Conservation (phyloP, 2,113 vertebrate genomes). For the Toxostoma redivivum region DNA sequence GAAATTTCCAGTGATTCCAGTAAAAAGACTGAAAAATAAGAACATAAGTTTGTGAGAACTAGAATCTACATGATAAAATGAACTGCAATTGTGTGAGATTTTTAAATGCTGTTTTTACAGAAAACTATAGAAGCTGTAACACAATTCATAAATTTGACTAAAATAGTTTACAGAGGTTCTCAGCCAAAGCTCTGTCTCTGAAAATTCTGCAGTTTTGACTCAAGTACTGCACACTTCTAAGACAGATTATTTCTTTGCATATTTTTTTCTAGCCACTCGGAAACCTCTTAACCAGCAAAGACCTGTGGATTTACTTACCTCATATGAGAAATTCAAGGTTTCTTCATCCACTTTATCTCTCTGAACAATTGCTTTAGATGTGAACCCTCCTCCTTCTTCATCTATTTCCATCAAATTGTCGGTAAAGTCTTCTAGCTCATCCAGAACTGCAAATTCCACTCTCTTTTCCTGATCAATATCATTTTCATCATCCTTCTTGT, state of each 20-base stretch:
- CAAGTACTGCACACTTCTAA: not conserved
- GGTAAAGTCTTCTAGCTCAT: conserved; percentile 95
- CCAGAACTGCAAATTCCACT: conserved; percentile 97
- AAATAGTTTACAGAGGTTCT: not conserved
- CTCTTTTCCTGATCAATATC: conserved; percentile 92
- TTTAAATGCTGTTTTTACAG: not conserved
- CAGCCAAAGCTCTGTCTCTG: not conserved
- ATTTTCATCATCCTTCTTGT: conserved; percentile 80
- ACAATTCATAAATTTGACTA: not conserved
- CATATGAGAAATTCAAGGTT: conserved; percentile 85
- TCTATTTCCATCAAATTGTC: conserved; percentile 95
- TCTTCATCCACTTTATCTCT: conserved; percentile 92
- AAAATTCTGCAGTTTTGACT: not conserved
- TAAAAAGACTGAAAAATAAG: conserved; percentile 46
- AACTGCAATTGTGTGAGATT: not conserved
- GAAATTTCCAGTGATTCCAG: not conserved
- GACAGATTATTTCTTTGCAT: not conserved
- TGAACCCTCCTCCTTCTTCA: conserved; percentile 87
- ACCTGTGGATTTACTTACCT: conserved; percentile 78
- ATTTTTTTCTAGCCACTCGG: conserved; percentile 15
- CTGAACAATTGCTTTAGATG: conserved; percentile 90
- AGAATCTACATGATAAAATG: not conserved
- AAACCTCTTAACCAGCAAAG: not conserved
- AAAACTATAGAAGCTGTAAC: not conserved
- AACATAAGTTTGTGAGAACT: not conserved